Evolutionary conservation across 1,140 invertebrate genomes (phyloP), one percentile per base, ranked within the genome.

Genomic region (Neotoxoptera formosana): DNA sequence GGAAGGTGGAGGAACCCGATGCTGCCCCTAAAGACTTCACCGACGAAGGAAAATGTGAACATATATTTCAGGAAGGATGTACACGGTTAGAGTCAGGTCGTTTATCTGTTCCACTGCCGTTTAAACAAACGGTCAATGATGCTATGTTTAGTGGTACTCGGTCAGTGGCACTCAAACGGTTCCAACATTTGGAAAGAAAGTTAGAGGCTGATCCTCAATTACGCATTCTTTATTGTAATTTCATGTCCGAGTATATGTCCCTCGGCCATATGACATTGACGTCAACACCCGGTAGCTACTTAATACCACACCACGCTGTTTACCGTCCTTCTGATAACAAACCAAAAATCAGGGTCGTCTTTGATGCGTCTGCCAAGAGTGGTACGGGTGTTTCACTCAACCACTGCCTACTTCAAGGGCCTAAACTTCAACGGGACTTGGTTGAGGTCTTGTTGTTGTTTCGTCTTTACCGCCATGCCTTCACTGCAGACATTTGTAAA

Each of bases 351-450:
- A 93, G 95, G 36, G 94, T 95, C 36, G 95, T 95, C 8, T 95
- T 95, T 89, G 95, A 95, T 91, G 95, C 94, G 20, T 95, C 95
- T 0, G 93, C 93, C n/a, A n/a, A 11, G 94, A 94, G 51, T 94
- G 94, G 25, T 94, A 93, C 17, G 34, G 94, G 94, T 25, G 14
- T 93, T n/a, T 94, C 95, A 25, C 88, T 95, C 20, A 48, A 48
- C 11, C 6, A 48, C 1, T 48, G 48, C 11, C 11, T 48, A 17
- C 48, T 51, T 3, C 11, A 14, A 17, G 48, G 48, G 0, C 48
- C 48, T 51, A 51, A 51, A 11, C 17, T 51, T 14, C 48, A 51
- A 14, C 48, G 17, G 11, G 48, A 51, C 1, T 8, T 51, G 1
- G 48, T 51, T 2, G 48, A 47, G 7, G 17, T 51, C 48, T 51